Conservation (phyloP, 2,888 invertebrate genomes). For the Neuroscelio doddi region DNA sequence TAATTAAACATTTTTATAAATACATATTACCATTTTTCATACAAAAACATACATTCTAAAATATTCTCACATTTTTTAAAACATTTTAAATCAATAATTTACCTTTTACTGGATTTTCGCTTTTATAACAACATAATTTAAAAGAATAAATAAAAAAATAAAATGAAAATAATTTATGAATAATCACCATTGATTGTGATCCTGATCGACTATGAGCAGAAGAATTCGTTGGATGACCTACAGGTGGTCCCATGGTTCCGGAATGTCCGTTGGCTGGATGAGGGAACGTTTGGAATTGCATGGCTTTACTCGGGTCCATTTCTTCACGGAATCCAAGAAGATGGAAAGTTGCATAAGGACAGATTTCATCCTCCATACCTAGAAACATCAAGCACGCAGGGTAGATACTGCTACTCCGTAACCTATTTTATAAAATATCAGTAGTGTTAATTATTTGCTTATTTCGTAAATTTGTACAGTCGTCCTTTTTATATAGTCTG, state of each 20-base stretch:
- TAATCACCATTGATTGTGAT: slow-evolving; percentile 87
- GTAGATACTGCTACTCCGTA: slow-evolving; percentile 58
- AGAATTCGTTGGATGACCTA: slow-evolving; percentile 82
- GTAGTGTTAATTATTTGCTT: slow-evolving; percentile 2
- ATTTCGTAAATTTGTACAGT: background rate
- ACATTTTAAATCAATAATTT: too few relatives aligned
- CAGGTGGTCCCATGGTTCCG: slow-evolving; percentile 85
- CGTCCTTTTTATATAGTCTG: background rate
- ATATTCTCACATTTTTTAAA: too few relatives aligned
- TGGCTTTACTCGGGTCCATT: slow-evolving; percentile 93
- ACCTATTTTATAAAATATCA: slow-evolving; percentile 4
- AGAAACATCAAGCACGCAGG: slow-evolving; percentile 58
- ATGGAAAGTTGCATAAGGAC: slow-evolving; percentile 97
- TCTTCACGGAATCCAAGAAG: slow-evolving; percentile 95
- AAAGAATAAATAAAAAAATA: slow-evolving; percentile 13
- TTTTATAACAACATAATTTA: too few relatives aligned
- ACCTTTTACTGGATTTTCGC: too few relatives aligned
- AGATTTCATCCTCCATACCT: slow-evolving; percentile 97
- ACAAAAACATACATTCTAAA: too few relatives aligned
- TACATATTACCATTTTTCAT: too few relatives aligned
- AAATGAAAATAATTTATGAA: slow-evolving; percentile 3
- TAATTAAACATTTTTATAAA: too few relatives aligned
- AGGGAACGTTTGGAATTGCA: slow-evolving; percentile 91
- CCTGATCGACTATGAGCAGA: slow-evolving; percentile 89
- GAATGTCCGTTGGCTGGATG: slow-evolving; percentile 84